Evolutionary conservation across 1,140 invertebrate genomes (phyloP), one percentile per base, ranked within the genome.

Genomic region (Tetramorium simillimum): DNA sequence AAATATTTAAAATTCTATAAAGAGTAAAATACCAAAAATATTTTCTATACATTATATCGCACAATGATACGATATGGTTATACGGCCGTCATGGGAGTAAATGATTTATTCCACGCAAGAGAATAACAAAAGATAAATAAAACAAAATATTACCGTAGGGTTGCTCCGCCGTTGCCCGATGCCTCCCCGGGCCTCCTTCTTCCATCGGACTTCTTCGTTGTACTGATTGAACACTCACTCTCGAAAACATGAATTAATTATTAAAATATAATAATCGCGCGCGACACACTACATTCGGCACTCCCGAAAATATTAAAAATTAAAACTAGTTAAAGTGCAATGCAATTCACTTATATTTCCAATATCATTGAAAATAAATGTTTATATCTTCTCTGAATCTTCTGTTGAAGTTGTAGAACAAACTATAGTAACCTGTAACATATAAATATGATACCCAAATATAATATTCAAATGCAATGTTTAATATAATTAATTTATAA

Each of bases 111-210:
- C 12, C 40, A 3, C 65, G n/a, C n/a, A 69, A 24, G 40, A 46
- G 6, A 69, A 69, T 49, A 69, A 46, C n/a, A 69, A 28, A 69
- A 24, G 5, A 24, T 69, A 46, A 69, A 24, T 69, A 69, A 69
- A 46, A 69, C 24, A 69, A 69, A 46, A 69, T 69, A 69, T 46
- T 49, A 69, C 40, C 65, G 1, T 37, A 24, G 12, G 21, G 21
- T 69, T 69, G 65, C 21, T 69, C 14, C 14, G n/a, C 40, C 12
- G n/a, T 46, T n/a, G 40, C 40, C 40, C n/a, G 65, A 46, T 24
- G n/a, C 21, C 14, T 24, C 6, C 21, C 40, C 14, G 12, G 14
- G 2, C 14, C 12, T 24, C 12, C 40, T 69, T 40, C 63, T 67
- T n/a, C 65, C 49, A 40, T 69, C 65, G 43, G n/a, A 40, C 12